A percentile compares a stretch with the other conserved stretches of the same genome.
These are phyloP conservation scores for Rhinogobius similis DNA, from an alignment of 2,113 vertebrate species.

Conservation along the genomic window DNA sequence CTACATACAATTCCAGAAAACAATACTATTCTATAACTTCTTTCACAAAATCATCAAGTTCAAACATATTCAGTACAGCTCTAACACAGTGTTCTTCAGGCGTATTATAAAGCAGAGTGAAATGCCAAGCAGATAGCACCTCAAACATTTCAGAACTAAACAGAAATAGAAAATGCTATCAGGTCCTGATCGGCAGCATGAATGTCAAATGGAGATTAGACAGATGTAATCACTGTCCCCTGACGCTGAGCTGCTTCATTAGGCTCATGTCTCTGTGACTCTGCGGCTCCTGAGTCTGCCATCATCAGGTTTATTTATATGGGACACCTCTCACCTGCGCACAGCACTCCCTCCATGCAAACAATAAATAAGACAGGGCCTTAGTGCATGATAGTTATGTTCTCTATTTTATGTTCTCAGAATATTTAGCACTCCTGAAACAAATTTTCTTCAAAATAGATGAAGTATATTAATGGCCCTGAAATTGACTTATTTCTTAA, in stretches of 20 bases:
- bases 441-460: too few relatives aligned
- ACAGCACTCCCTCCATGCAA: not conserved
- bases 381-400: not conserved
- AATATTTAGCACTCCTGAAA: too few relatives aligned
- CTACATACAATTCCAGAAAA: too few relatives aligned
- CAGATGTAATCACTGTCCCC: constrained; percentile 60
- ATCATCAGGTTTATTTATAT: constrained; percentile 14
- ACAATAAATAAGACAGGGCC: not conserved
- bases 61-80: constrained; percentile 6
- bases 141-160: constrained; percentile 44
- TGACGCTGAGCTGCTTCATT: constrained; percentile 48
- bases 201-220: constrained; percentile 76
- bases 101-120: constrained; percentile 53
- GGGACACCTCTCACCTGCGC: constrained; percentile 25
- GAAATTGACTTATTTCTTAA: too few relatives aligned
- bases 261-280: constrained; percentile 18
- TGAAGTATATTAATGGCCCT: too few relatives aligned
- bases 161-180: constrained; percentile 64
- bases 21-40: too few relatives aligned
- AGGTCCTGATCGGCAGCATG: constrained; percentile 54
- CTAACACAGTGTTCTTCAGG: constrained; percentile 32
- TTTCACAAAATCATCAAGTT: not conserved
- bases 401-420: not conserved
- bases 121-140: constrained; percentile 73
- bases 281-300: constrained; percentile 20